Evolutionary conservation across 2,888 invertebrate genomes (phyloP).

Genomic region (Ligdia adustata): DNA sequence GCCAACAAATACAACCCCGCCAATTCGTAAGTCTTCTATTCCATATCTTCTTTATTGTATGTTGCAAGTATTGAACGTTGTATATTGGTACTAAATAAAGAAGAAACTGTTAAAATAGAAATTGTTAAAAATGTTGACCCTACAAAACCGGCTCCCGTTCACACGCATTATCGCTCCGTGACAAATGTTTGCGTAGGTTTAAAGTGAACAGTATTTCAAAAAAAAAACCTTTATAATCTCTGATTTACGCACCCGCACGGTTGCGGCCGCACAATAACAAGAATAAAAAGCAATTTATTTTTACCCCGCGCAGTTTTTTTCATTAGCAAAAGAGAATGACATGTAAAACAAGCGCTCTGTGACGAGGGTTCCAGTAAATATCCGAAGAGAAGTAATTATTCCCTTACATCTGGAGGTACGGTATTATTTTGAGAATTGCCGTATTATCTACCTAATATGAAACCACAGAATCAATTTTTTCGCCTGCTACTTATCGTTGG

Average conservation of each 20-base stretch:
- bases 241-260: slow-evolving; percentile 68
- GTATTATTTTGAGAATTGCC: slow-evolving; percentile 41
- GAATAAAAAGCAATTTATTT: slow-evolving; percentile 80
- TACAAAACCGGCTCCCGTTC: slow-evolving; percentile 28
- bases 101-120: slow-evolving; percentile 25
- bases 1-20: too few species aligned
- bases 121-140: slow-evolving; percentile 23
- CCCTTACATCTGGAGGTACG: slow-evolving; percentile 51
- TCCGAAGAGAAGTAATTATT: slow-evolving; percentile 74
- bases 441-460: slow-evolving; percentile 23
- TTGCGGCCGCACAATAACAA: slow-evolving; percentile 73
- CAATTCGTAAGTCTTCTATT: too few species aligned
- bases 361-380: slow-evolving; percentile 77
- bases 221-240: slow-evolving; percentile 70
- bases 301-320: slow-evolving; percentile 71
- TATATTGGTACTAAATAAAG: slow-evolving; percentile 18
- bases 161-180: slow-evolving; percentile 52
- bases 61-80: not conserved
- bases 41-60: too few species aligned
- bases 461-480: too few species aligned
- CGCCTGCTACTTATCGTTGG: too few species aligned
- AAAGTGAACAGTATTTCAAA: slow-evolving; percentile 63
- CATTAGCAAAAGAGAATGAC: slow-evolving; percentile 80
- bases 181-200: slow-evolving; percentile 61
- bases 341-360: slow-evolving; percentile 77